Evolutionary conservation across 2,797 vertebrate species (phyloP).

Genomic region (Sebastes matsubarae): DNA sequence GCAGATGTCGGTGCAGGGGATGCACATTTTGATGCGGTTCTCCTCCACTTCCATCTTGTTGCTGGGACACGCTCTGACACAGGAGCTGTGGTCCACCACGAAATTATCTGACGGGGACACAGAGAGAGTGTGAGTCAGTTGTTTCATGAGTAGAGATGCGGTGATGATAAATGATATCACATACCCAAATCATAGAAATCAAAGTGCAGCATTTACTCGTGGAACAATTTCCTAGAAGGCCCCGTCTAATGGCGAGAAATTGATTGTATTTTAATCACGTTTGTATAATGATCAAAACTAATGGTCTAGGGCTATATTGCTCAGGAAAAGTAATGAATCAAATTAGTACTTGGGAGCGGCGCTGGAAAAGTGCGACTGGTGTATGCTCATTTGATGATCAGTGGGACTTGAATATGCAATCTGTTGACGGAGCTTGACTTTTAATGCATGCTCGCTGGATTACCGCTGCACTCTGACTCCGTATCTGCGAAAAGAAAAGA

Average conservation of each 20-base stretch:
- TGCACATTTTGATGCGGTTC: constrained; percentile 97
- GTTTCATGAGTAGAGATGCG: neutral
- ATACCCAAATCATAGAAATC: neutral
- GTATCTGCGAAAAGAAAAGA: neutral
- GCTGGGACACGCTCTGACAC: constrained; percentile 95
- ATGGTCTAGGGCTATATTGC: constrained; percentile 25
- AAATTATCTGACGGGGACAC: constrained; percentile 89
- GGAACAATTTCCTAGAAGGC: neutral
- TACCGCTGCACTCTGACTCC: constrained; percentile 28
- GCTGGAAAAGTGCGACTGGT: constrained; percentile 7
- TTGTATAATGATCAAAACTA: constrained; percentile 55
- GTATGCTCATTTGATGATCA: constrained; percentile 58
- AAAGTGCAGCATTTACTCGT: neutral
- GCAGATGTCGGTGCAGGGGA: constrained; percentile 97
- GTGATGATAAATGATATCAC: neutral
- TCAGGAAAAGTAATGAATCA: constrained; percentile 38
- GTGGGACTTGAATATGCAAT: constrained; percentile 54
- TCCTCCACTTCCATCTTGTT: constrained; percentile 99
- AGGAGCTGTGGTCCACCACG: constrained; percentile 98
- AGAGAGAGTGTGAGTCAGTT: neutral
- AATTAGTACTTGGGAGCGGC: constrained; percentile 16
- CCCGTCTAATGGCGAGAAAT: constrained; percentile 12
- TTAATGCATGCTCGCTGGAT: constrained; percentile 21
- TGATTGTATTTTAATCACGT: constrained; percentile 44
- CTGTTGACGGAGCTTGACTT: constrained; percentile 47